These are phyloP conservation scores for Phenganax subtilis DNA, from an alignment of 92 coral and sea anemone genomes.

Conservation along the genomic window DNA sequence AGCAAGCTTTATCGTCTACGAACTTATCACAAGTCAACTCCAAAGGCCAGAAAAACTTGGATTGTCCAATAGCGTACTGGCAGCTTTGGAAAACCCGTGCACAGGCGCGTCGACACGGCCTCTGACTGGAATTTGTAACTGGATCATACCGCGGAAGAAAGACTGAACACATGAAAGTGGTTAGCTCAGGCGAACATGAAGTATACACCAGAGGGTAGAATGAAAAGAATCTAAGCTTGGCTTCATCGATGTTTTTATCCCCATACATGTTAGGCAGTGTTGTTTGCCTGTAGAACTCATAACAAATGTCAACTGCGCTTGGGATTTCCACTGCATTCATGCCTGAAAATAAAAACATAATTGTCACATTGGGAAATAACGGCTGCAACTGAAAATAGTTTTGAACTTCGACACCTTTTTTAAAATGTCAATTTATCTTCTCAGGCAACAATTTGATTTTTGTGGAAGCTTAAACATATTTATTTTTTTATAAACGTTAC, in stretches of 20 bases:
- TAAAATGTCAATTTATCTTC: not conserved
- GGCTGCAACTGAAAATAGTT: not conserved
- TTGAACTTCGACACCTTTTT: not conserved
- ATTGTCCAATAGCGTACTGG: slow-evolving; percentile 12
- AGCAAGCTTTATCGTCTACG: not conserved
- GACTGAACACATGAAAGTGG: slow-evolving; percentile 21
- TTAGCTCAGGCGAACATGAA: slow-evolving; percentile 20
- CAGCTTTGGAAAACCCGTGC: slow-evolving; percentile 4
- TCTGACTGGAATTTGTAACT: not conserved
- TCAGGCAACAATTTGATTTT: too few species aligned
- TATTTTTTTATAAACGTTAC: too few species aligned
- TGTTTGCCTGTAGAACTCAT: not conserved
- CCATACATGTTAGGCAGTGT: slow-evolving; percentile 20
- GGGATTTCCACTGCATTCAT: not conserved
- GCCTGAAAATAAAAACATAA: slow-evolving; percentile 2
- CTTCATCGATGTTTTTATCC: slow-evolving; percentile 1
- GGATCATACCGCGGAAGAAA: slow-evolving; percentile 26
- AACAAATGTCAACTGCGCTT: slow-evolving; percentile 8
- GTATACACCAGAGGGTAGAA: slow-evolving; percentile 31
- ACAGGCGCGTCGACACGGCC: slow-evolving; percentile 3
- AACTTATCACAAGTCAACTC: slow-evolving; percentile 10
- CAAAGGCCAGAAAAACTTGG: slow-evolving; percentile 14
- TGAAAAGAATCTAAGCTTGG: not conserved
- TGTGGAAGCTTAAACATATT: too few species aligned
- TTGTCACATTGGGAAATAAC: not conserved